Base-by-base conservation (phyloP, 2,113 vertebrate genomes). In the Anolis carolinensis region DNA sequence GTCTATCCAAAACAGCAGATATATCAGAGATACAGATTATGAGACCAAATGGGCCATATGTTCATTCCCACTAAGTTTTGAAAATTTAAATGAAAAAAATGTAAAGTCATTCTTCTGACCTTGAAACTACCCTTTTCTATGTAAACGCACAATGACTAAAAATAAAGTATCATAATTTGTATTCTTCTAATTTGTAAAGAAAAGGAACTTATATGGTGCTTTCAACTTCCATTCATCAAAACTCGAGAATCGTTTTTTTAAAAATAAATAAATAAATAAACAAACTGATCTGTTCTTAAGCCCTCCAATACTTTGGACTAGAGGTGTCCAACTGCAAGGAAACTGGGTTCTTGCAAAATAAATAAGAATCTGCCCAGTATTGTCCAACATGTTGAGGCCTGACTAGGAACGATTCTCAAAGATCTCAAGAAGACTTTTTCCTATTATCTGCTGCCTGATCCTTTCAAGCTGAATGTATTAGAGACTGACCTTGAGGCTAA, bases 61-160 rank as follows among this genome's bases (percentile, higher is more conserved):
- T 73, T 79, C 55, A 63, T 86, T 44, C 67, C 39, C 55, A 68
- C 55, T 77, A 81, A 4, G 39, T 52, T 86, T 65, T 86, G 39
- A 86, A 86, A 81, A 75, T 52, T 30, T 18, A 1, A 52, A 63
- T 1, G 23, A 48, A 48, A 18, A 27, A 74, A 36, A 34, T 86
- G 67, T 81, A 62, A 74, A 16, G 65, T 86, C 70, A n/a, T 63
- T 86, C 84, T n/a, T 80, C 7, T 86, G 77, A 63, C 68, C 67
- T 10, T 80, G 77, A 80, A 73, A 25, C 52, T 52, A 52, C 32
- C 21, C 18, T 39, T 55, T 71, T 39, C 14, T 73, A 34, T 32
- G 14, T 11, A 79, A 85, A 85, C 2, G 50, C 23, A 55, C 67
- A 48, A 55, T 52, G 62, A 79, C 3, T 23, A 44, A 27, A 32